A percentile compares a stretch with the other conserved stretches of the same genome.
Evolutionary conservation across 2,888 invertebrate species (phyloP).

Genomic region (Thelaira solivaga): DNA sequence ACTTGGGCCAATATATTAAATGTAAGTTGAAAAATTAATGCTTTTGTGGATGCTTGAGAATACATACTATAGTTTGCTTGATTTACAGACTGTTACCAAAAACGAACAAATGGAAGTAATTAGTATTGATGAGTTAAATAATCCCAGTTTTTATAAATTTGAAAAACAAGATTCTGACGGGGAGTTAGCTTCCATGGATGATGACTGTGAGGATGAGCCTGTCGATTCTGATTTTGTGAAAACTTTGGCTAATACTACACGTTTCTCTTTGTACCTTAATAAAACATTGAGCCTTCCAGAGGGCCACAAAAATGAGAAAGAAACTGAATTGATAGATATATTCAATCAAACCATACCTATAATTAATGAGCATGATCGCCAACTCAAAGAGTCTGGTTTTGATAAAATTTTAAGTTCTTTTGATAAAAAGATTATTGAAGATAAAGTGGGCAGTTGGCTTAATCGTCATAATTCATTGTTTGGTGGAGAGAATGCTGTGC

Average conservation of each 20-base stretch:
- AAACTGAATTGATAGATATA: slow-evolving; percentile 63
- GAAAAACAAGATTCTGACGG: slow-evolving; percentile 1
- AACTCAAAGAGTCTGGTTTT: slow-evolving; percentile 70
- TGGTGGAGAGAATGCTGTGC: neutral
- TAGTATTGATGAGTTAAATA: neutral
- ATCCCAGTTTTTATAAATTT: neutral
- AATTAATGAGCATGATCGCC: slow-evolving; percentile 69
- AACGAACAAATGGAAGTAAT: slow-evolving; percentile 9
- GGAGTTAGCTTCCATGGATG: slow-evolving; percentile 44
- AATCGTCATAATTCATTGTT: slow-evolving; percentile 65
- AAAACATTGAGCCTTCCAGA: neutral
- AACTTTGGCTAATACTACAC: slow-evolving; percentile 33
- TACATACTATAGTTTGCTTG: neutral
- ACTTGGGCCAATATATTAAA: slow-evolving; percentile 68
- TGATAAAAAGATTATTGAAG: slow-evolving; percentile 70
- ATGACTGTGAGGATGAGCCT: slow-evolving; percentile 19
- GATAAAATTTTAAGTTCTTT: slow-evolving; percentile 71
- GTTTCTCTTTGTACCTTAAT: slow-evolving; percentile 1
- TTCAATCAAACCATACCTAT: slow-evolving; percentile 71
- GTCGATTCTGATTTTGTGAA: slow-evolving; percentile 47
- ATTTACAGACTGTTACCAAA: slow-evolving; percentile 49
- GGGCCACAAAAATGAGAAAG: neutral
- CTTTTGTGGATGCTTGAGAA: neutral
- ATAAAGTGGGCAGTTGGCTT: slow-evolving; percentile 72
- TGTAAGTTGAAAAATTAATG: slow-evolving; percentile 61